Base-by-base conservation (phyloP, 2,888 invertebrate genomes). In the Harpagoxenus sublaevis region DNA sequence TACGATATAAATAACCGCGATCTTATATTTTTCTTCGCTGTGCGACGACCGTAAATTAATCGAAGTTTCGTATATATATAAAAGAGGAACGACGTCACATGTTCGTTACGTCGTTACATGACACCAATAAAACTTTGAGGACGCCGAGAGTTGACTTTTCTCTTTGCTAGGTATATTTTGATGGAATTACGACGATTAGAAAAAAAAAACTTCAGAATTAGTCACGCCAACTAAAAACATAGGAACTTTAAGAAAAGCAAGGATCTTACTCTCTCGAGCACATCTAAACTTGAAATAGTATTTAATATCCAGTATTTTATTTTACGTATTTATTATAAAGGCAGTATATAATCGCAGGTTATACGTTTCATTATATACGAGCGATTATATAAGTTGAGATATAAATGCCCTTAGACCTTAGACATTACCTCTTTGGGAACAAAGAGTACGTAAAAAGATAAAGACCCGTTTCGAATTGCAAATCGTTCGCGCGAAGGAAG, bases 401-500 rank as follows among this genome's bases (percentile, higher is more conserved):
- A 68, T 55, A 55, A 78, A 68, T 31, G 42, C 10, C 45, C 15
- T 18, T 28, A 53, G 42, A 68, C 55, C 18, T 48, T 35, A 35
- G 23, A 23, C 23, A 23, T 23, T 45, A 55, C 9, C 12, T n/a
- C 45, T 68, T 42, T 55, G 68, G 55, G 66, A 68, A 57, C 68
- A 68, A 78, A 68, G 78, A 68, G 45, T 45, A 68, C 15, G 42
- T 68, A 71, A 81, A 71, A 81, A 81, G 79, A 81, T 71, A 51
- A 81, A 71, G 60, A 71, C 48, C 48, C 60, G 48, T 71, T 81
- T 71, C 79, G 79, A 81, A 81, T 81, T 81, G 79, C 71, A 81
- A 81, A 81, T 71, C 35, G 28, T 51, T 71, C 23, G 55, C 60
- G 60, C 71, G 48, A 60, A 62, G 48, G 35, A 71, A 71, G 60